Conservation (phyloP, 2,888 invertebrate species). For the Hydrotaea cyrtoneurina region DNA sequence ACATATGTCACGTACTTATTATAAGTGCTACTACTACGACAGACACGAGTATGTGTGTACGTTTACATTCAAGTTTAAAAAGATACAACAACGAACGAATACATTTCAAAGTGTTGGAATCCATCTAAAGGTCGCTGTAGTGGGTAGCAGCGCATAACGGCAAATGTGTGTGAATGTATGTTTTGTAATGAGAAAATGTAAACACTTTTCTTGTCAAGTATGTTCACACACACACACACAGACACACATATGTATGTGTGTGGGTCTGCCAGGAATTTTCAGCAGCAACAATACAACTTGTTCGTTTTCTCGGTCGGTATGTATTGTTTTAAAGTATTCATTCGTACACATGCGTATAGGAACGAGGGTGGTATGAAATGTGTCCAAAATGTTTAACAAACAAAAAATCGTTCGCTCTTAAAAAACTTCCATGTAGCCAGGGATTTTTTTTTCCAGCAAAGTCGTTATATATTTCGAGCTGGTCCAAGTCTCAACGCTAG, state of each 20-base stretch:
- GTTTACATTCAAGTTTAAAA: background rate
- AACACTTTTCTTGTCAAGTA: constrained; percentile 38
- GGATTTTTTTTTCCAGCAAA: no score
- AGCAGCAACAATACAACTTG: no score
- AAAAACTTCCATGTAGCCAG: no score
- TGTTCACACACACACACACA: background rate
- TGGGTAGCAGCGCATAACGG: background rate
- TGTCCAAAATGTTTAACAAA: no score
- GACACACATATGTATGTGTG: background rate
- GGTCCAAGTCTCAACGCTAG: no score
- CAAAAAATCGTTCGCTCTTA: no score
- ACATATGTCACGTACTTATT: constrained; percentile 14
- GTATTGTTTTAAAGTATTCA: no score
- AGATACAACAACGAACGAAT: background rate
- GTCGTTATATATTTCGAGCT: no score
- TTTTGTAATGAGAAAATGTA: constrained; percentile 38
- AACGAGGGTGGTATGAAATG: no score
- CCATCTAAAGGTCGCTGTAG: background rate
- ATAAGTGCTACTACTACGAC: background rate
- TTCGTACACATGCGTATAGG: no score
- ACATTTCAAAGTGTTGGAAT: background rate
- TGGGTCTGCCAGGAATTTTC: no score
- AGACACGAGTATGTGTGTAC: background rate
- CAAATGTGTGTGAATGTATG: background rate
- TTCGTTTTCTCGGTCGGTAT: no score